Conservation (phyloP, 1,140 invertebrate genomes). For the Pentalonia nigronervosa region DNA sequence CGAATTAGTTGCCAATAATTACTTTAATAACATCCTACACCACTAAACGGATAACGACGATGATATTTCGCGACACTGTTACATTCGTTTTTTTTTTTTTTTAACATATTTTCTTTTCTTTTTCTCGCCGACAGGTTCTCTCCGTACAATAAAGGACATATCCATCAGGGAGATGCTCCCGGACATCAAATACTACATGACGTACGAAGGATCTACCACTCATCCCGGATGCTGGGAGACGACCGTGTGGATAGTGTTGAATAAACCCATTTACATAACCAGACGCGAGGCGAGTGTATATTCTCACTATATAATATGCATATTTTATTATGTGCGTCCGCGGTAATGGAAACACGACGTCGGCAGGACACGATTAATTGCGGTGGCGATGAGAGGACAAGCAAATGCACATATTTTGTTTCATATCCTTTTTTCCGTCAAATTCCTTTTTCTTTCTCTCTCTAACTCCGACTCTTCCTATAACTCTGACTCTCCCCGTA, state of each 20-base stretch:
- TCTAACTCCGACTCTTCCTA: not conserved
- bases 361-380: not conserved
- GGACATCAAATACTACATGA: constrained; percentile 90
- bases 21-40: not conserved
- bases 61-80: not conserved
- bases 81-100: too few species aligned
- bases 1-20: not conserved
- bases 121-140: constrained; percentile 63
- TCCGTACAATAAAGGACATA: constrained; percentile 80
- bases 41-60: not conserved
- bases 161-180: constrained; percentile 84
- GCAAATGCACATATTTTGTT: not conserved
- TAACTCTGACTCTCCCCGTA: not conserved
- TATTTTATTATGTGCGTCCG: not conserved
- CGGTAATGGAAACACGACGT: constrained; percentile 49
- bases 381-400: not conserved
- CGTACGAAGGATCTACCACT: constrained; percentile 97
- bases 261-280: constrained; percentile 95
- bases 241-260: constrained; percentile 93
- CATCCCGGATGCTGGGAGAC: constrained; percentile 94
- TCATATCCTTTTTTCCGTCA: not conserved
- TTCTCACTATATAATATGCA: not conserved
- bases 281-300: constrained; percentile 78
- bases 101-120: not conserved
- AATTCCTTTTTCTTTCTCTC: not conserved